These are phyloP conservation scores for Neolamprologus fasciatus DNA, from an alignment of 2,113 vertebrate species.

Conservation along the genomic window DNA sequence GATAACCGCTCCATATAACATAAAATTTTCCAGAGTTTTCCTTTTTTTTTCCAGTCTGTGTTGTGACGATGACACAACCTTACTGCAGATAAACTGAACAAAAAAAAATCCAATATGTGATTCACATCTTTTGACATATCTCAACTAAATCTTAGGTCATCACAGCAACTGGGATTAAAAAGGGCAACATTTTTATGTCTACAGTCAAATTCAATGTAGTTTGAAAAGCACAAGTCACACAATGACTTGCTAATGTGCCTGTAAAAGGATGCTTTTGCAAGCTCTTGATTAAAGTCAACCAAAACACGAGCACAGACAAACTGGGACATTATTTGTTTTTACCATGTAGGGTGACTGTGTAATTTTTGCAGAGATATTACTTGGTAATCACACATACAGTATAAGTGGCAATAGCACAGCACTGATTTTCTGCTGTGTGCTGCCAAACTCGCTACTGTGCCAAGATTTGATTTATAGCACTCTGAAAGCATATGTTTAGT, in stretches of 20 bases:
- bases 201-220: background rate
- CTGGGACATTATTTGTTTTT: background rate
- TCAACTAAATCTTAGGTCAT: background rate
- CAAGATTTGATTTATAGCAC: constrained; percentile 24
- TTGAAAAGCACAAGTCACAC: background rate
- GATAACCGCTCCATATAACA: background rate
- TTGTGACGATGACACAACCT: background rate
- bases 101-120: background rate
- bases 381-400: constrained; percentile 7
- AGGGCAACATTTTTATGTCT: background rate
- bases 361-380: background rate
- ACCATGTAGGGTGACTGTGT: background rate
- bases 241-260: background rate
- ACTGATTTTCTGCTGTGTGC: background rate
- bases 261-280: background rate
- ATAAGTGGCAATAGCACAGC: background rate
- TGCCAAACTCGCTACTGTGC: constrained; percentile 18
- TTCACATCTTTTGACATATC: background rate
- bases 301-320: background rate
- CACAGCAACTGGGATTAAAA: background rate
- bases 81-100: background rate
- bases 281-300: background rate
- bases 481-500: background rate
- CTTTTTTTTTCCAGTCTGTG: background rate
- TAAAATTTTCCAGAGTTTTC: background rate